Evolutionary conservation across 2,113 vertebrate species (phyloP).

Genomic region (Catharus minimus): DNA sequence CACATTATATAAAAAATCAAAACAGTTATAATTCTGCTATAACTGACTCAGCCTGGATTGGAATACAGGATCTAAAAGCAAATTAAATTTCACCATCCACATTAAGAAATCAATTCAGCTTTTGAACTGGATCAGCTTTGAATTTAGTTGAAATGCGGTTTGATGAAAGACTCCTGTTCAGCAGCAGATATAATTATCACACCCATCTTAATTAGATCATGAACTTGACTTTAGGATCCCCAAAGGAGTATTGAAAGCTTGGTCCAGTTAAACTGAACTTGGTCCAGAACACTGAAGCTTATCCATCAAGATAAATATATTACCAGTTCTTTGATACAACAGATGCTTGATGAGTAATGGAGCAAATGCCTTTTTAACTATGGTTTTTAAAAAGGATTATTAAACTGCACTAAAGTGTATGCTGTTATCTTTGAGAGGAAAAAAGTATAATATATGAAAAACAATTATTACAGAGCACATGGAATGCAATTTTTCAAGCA

Average conservation of each 20-base stretch:
- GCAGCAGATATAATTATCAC: conserved; percentile 38
- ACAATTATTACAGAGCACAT: conserved; percentile 13
- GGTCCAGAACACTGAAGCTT: conserved; percentile 23
- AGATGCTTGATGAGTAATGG: conserved; percentile 7
- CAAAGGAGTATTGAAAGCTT: neutral
- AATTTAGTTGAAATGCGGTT: neutral
- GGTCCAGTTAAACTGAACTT: conserved; percentile 23
- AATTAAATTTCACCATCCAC: conserved; percentile 27
- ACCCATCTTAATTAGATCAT: conserved; percentile 22
- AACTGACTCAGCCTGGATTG: neutral
- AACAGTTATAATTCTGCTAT: neutral
- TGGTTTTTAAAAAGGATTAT: neutral
- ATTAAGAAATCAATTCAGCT: conserved; percentile 5
- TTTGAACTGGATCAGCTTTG: conserved; percentile 37
- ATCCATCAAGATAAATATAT: conserved; percentile 25
- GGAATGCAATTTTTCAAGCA: conserved; percentile 13
- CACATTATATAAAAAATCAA: neutral
- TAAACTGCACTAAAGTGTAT: neutral
- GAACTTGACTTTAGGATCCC: conserved; percentile 33
- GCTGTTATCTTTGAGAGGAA: neutral
- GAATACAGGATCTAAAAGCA: conserved; percentile 16
- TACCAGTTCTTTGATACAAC: conserved; percentile 1
- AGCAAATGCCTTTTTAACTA: conserved; percentile 27
- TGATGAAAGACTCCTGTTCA: conserved; percentile 22
- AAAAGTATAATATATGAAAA: conserved; percentile 14